phyloP scores from a whole-genome alignment of 1,140 invertebrate species.

The Ptiloglossa arizonensis region DNA sequence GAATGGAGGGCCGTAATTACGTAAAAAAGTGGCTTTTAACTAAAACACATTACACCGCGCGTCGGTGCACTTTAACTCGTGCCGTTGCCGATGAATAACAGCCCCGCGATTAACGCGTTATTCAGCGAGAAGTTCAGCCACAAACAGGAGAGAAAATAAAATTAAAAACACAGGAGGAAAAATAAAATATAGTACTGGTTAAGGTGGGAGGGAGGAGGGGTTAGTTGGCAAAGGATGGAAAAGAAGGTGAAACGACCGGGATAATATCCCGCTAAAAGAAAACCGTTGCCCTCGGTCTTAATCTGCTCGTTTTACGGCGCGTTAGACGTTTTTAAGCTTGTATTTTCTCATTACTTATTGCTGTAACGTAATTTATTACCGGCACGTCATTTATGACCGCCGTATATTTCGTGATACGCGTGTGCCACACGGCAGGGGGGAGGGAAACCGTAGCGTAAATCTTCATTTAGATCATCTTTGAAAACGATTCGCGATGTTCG shows the following conservation, averaged over 20 bases:
- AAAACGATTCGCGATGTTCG: slow-evolving; percentile 7
- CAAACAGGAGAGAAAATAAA: not conserved
- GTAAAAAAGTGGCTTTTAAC: slow-evolving; percentile 44
- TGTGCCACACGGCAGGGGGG: not conserved
- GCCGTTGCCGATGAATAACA: slow-evolving; percentile 39
- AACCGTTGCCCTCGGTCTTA: slow-evolving; percentile 32
- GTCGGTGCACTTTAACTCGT: slow-evolving; percentile 15
- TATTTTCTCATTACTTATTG: slow-evolving; percentile 44
- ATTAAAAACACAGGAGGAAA: not conserved
- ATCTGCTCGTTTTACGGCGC: slow-evolving; percentile 44
- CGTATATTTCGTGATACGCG: slow-evolving; percentile 36
- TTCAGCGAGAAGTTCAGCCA: not conserved
- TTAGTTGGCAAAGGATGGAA: not conserved
- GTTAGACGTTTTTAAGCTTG: slow-evolving; percentile 44
- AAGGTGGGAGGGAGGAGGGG: not conserved
- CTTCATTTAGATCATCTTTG: slow-evolving; percentile 42
- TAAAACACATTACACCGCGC: slow-evolving; percentile 24
- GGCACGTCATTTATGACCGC: slow-evolving; percentile 38
- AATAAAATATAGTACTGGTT: not conserved
- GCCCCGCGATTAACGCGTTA: slow-evolving; percentile 36
- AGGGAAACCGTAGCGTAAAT: slow-evolving; percentile 25
- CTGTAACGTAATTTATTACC: slow-evolving; percentile 34
- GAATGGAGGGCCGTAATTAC: slow-evolving; percentile 39
- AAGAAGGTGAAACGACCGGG: not conserved
- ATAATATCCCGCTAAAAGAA: slow-evolving; percentile 29